Evolutionary conservation across 2,888 invertebrate genomes (phyloP).

Genomic region (Leptodirus hochenwartii): DNA sequence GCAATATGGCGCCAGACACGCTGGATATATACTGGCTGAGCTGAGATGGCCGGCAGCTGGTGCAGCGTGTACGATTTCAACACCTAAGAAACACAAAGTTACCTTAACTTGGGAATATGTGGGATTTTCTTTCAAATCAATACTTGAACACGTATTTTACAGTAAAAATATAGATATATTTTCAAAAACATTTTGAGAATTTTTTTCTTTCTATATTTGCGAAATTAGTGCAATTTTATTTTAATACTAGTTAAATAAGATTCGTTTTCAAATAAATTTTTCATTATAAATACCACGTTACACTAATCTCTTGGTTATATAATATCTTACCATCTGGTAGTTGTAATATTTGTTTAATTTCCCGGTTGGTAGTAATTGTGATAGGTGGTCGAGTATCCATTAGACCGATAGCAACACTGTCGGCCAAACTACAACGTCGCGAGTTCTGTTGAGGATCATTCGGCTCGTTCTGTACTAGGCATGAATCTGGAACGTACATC

Average conservation of each 20-base stretch:
- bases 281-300: too few relatives aligned
- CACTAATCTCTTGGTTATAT: too few relatives aligned
- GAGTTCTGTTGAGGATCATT: conserved; percentile 32
- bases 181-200: too few relatives aligned
- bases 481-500: conserved; percentile 81
- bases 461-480: conserved; percentile 66
- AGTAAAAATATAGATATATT: too few relatives aligned
- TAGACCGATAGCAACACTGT: conserved; percentile 29
- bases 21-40: conserved; percentile 95
- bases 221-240: too few relatives aligned
- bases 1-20: conserved; percentile 95
- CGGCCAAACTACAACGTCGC: conserved; percentile 27
- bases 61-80: conserved; percentile 82
- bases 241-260: too few relatives aligned
- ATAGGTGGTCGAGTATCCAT: conserved; percentile 56
- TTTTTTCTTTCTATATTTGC: too few relatives aligned
- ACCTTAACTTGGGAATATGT: too few relatives aligned
- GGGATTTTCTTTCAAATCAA: too few relatives aligned
- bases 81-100: too few relatives aligned
- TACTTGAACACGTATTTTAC: too few relatives aligned
- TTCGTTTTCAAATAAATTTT: too few relatives aligned
- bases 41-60: conserved; percentile 94
- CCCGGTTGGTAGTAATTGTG: conserved; percentile 76
- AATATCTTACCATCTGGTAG: conserved; percentile 12
- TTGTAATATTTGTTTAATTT: conserved; percentile 41